A percentile compares a stretch with the other conserved stretches of the same genome.
phyloP scores from a whole-genome alignment of 2,113 vertebrate species.

The Raphicerus campestris region DNA sequence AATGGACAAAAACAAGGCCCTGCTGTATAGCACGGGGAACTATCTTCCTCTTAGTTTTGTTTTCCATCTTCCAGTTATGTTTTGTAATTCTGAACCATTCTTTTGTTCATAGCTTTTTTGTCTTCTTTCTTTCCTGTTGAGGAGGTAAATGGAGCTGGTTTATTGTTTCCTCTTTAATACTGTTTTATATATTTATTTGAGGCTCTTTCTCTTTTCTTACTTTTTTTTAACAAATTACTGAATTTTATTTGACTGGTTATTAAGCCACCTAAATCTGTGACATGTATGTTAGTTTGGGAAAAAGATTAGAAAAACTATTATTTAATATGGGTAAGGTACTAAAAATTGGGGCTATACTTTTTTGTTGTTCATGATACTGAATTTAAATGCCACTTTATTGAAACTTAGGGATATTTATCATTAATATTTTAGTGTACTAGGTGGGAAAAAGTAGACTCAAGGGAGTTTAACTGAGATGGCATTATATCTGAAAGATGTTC shows the following conservation, averaged over 20 bases:
- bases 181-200: background rate
- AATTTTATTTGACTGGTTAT: constrained; percentile 3
- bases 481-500: background rate
- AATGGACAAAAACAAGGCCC: background rate
- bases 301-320: background rate
- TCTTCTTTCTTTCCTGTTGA: background rate
- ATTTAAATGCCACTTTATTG: background rate
- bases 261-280: background rate
- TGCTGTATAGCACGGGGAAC: background rate
- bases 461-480: background rate
- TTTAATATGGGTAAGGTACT: background rate
- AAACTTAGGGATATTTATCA: background rate
- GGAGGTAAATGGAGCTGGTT: background rate
- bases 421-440: background rate
- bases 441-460: background rate
- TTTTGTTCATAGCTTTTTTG: background rate
- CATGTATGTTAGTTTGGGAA: background rate
- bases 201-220: background rate
- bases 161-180: constrained; percentile 9
- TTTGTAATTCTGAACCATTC: background rate
- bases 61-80: background rate
- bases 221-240: background rate
- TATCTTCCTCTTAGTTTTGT: background rate
- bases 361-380: background rate
- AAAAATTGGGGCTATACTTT: background rate